These are phyloP conservation scores for Heliconius himera DNA, from an alignment of 1,140 invertebrate species.

Conservation along the genomic window DNA sequence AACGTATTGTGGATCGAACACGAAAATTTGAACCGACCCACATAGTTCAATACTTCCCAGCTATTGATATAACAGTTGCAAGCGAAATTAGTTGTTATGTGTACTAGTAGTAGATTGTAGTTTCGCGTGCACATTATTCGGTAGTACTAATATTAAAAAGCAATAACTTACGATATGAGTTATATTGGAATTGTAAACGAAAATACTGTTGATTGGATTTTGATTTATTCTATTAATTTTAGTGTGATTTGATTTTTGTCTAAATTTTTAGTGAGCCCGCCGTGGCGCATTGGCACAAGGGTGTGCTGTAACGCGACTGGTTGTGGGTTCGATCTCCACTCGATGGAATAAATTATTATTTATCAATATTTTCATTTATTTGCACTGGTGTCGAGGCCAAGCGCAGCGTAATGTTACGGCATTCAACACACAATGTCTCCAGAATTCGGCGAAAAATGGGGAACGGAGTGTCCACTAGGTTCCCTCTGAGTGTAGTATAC, in stretches of 20 bases:
- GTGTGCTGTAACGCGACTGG: too few species aligned
- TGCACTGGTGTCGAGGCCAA: too few species aligned
- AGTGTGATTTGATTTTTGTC: conserved; percentile 2
- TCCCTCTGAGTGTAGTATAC: too few species aligned
- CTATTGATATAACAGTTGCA: conserved; percentile 50
- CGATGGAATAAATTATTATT: too few species aligned
- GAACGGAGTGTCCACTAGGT: too few species aligned
- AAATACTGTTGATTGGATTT: conserved; percentile 10
- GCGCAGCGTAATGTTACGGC: too few species aligned
- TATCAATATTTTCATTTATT: too few species aligned
- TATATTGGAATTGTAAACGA: conserved; percentile 15
- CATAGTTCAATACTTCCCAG: conserved; percentile 51
- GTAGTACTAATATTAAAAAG: background rate
- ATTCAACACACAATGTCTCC: too few species aligned
- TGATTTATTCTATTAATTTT: conserved; percentile 4
- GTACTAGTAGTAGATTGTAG: conserved; percentile 34
- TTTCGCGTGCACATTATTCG: conserved; percentile 23
- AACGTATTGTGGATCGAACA: conserved; percentile 60
- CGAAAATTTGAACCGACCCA: conserved; percentile 66
- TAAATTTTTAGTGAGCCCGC: background rate
- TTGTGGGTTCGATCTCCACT: too few species aligned
- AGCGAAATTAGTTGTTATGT: conserved; percentile 44
- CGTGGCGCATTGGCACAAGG: too few species aligned
- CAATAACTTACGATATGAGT: conserved; percentile 5
- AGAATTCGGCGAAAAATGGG: too few species aligned